A percentile compares a stretch with the other conserved stretches of the same genome.
Conservation (phyloP, 1,140 invertebrate species). For the Aphaenogaster ashmeadi region DNA sequence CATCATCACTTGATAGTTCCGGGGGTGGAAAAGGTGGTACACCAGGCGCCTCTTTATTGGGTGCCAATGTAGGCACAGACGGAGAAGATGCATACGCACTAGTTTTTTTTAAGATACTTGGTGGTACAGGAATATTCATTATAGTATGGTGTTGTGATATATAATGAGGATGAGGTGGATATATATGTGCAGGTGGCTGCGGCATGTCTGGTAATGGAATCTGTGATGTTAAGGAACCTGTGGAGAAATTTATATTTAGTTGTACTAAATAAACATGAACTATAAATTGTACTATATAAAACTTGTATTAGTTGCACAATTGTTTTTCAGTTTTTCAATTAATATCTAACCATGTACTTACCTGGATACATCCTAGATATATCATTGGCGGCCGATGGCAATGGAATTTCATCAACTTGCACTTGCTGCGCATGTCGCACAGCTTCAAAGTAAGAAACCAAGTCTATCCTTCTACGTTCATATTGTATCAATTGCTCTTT, state of each 20-base stretch:
- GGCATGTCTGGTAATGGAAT: conserved; percentile 93
- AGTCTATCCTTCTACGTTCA: conserved; percentile 94
- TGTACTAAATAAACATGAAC: conserved; percentile 17
- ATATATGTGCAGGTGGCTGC: conserved; percentile 86
- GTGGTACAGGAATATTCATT: conserved; percentile 87
- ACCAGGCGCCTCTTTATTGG: conserved; percentile 92
- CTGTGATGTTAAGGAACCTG: conserved; percentile 90
- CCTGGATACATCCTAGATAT: conserved; percentile 86
- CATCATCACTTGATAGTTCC: conserved; percentile 90
- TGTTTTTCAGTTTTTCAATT: conserved; percentile 2
- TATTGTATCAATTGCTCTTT: conserved; percentile 97
- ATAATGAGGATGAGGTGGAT: conserved; percentile 85
- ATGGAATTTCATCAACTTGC: conserved; percentile 98
- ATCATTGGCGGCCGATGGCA: conserved; percentile 90
- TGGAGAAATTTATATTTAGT: conserved; percentile 84
- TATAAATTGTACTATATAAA: conserved; percentile 9
- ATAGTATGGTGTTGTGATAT: conserved; percentile 85
- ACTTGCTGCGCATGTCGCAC: conserved; percentile 98
- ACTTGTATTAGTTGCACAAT: conserved; percentile 55
- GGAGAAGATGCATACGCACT: conserved; percentile 88
- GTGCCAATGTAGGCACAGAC: conserved; percentile 81
- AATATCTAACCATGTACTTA: conserved; percentile 73
- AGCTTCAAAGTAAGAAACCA: conserved; percentile 97
- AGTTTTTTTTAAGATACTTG: conserved; percentile 92
- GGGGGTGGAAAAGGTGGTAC: conserved; percentile 95